A percentile compares a stretch with the other conserved stretches of the same genome.
These are phyloP conservation scores for Sakesphorus luctuosus DNA, from an alignment of 2,113 vertebrate species.

Conservation along the genomic window DNA sequence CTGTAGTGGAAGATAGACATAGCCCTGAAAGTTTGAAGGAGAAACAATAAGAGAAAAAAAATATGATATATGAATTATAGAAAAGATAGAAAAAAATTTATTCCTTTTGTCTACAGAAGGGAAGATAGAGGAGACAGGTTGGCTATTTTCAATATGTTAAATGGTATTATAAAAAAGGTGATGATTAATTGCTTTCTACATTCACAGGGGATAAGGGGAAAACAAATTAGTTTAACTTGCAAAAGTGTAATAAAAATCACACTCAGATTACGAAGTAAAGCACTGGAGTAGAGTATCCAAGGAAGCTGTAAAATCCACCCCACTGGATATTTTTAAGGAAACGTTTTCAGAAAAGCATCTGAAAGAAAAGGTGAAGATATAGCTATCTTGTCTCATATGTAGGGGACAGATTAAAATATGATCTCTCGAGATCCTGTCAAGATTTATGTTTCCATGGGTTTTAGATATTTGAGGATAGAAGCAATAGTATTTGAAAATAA, in stretches of 20 bases:
- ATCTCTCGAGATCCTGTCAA: background rate
- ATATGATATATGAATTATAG: background rate
- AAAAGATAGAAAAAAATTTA: background rate
- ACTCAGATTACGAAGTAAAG: background rate
- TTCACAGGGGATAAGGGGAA: background rate
- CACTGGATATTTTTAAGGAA: background rate
- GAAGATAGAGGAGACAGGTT: background rate
- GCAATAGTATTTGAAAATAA: slow-evolving; percentile 6
- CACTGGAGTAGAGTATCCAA: background rate
- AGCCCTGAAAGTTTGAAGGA: background rate
- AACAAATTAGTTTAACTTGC: background rate
- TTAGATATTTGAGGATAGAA: background rate
- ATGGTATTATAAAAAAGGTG: background rate
- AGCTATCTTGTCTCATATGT: background rate
- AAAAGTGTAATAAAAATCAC: background rate
- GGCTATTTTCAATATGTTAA: background rate
- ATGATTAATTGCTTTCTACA: slow-evolving; percentile 33
- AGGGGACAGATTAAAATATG: background rate
- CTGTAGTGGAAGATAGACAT: background rate
- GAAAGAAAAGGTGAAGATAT: background rate
- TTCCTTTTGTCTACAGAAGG: background rate
- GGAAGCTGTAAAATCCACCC: background rate
- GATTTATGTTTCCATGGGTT: background rate
- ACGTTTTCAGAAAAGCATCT: background rate
- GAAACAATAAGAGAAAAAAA: background rate